Conservation (phyloP, 2,888 invertebrate species). For the Eubasilissa splendida region DNA sequence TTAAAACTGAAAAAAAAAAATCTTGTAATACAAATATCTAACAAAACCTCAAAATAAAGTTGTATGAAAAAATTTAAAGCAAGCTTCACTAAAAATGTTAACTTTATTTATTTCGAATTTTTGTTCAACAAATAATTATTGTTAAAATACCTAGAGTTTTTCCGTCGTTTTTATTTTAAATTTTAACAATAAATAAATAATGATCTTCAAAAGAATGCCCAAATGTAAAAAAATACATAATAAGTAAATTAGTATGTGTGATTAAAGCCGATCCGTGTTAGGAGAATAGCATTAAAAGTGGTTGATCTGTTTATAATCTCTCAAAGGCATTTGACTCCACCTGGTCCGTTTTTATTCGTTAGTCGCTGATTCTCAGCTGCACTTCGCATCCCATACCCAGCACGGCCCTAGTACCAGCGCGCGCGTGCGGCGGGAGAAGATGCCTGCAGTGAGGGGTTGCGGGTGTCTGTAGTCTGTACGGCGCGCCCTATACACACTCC, state of each 20-base stretch:
- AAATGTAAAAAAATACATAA: not conserved
- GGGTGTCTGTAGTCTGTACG: not conserved
- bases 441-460: slow-evolving; percentile 13
- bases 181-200: not conserved
- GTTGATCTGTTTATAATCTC: slow-evolving; percentile 53
- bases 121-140: too few species aligned
- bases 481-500: not conserved
- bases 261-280: slow-evolving; percentile 13
- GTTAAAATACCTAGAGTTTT: too few species aligned
- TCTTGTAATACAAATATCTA: too few species aligned
- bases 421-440: slow-evolving; percentile 21
- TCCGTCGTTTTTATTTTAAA: too few species aligned
- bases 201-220: not conserved
- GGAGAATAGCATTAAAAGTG: slow-evolving; percentile 34
- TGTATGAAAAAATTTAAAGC: too few species aligned
- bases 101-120: too few species aligned
- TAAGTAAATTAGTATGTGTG: not conserved
- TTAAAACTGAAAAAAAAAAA: too few species aligned
- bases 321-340: slow-evolving; percentile 50
- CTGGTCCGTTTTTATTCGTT: slow-evolving; percentile 32
- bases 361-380: slow-evolving; percentile 3
- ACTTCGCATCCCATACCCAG: not conserved
- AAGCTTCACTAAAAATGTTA: too few species aligned
- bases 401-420: slow-evolving; percentile 19
- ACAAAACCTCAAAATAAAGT: too few species aligned